phyloP scores from a whole-genome alignment of 2,888 invertebrate genomes.

The Lypha dubia region DNA sequence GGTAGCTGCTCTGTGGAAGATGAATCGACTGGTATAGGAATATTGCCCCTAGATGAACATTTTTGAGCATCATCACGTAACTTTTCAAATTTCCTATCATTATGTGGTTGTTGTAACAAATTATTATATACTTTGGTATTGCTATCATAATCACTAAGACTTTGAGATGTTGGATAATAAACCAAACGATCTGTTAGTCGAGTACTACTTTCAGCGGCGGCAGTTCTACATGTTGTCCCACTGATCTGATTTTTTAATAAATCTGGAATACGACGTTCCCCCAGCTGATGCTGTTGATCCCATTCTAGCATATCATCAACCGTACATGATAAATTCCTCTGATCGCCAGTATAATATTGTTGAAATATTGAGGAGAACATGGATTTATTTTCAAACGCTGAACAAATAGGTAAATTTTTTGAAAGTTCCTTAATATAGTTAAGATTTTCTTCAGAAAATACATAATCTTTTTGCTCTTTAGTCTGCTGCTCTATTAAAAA shows the following conservation, averaged over 20 bases:
- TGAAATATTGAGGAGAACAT: slow-evolving; percentile 80
- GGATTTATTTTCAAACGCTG: slow-evolving; percentile 83
- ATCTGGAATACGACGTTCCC: slow-evolving; percentile 68
- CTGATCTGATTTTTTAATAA: slow-evolving; percentile 55
- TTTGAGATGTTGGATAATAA: slow-evolving; percentile 88
- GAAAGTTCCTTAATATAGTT: slow-evolving; percentile 83
- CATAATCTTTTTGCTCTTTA: slow-evolving; percentile 74
- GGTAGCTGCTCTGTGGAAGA: not conserved
- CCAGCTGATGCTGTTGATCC: slow-evolving; percentile 74
- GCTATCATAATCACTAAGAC: slow-evolving; percentile 82
- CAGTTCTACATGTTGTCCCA: slow-evolving; percentile 52
- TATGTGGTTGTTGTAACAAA: slow-evolving; percentile 66
- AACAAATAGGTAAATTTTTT: slow-evolving; percentile 83
- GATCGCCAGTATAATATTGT: slow-evolving; percentile 72
- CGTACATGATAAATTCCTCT: slow-evolving; percentile 72
- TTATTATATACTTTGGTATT: slow-evolving; percentile 80
- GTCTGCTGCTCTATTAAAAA: not conserved
- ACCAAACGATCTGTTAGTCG: slow-evolving; percentile 90
- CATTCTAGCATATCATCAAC: slow-evolving; percentile 79
- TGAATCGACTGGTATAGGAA: not conserved
- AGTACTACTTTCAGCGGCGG: slow-evolving; percentile 73
- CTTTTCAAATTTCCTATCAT: slow-evolving; percentile 45
- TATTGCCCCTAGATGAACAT: not conserved
- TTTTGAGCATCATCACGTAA: slow-evolving; percentile 33
- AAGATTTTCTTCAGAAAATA: slow-evolving; percentile 82